phyloP scores from a whole-genome alignment of 2,797 vertebrate genomes.

The Anolis apletophallus region DNA sequence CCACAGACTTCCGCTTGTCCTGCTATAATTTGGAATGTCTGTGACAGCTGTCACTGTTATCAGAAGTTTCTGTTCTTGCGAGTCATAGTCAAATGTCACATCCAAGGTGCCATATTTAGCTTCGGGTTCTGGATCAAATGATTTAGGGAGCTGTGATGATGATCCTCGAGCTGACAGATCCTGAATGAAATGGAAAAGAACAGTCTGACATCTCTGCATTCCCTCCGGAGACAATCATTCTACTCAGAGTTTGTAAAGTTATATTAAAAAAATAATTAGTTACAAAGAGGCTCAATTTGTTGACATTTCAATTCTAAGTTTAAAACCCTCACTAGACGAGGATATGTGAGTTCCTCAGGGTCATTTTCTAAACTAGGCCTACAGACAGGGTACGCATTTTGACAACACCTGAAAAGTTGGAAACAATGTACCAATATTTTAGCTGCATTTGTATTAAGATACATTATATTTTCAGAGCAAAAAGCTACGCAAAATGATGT shows the following conservation, averaged over 20 bases:
- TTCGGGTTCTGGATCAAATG: constrained; percentile 90
- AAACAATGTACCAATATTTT: too few species aligned
- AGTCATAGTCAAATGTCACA: constrained; percentile 94
- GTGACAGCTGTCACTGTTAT: constrained; percentile 94
- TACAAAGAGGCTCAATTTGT: background rate
- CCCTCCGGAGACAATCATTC: constrained; percentile 2
- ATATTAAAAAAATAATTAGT: background rate
- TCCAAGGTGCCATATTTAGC: constrained; percentile 95
- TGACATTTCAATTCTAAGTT: too few species aligned
- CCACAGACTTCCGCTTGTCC: constrained; percentile 92
- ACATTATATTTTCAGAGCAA: too few species aligned
- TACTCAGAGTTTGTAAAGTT: background rate
- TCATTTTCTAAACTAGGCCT: too few species aligned
- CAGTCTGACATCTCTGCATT: constrained; percentile 59
- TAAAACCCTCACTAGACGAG: too few species aligned
- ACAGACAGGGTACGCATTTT: too few species aligned
- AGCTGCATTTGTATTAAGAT: too few species aligned
- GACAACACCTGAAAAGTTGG: too few species aligned
- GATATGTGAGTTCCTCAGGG: too few species aligned
- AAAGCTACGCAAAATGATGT: too few species aligned
- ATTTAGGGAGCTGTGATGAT: constrained; percentile 90
- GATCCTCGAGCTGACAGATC: constrained; percentile 92
- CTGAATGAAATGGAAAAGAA: constrained; percentile 73
- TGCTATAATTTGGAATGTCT: constrained; percentile 89
- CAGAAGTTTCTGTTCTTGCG: constrained; percentile 91